These are phyloP conservation scores for Gymnoscelis rufifasciata DNA, from an alignment of 2,888 invertebrate species.

Conservation along the genomic window DNA sequence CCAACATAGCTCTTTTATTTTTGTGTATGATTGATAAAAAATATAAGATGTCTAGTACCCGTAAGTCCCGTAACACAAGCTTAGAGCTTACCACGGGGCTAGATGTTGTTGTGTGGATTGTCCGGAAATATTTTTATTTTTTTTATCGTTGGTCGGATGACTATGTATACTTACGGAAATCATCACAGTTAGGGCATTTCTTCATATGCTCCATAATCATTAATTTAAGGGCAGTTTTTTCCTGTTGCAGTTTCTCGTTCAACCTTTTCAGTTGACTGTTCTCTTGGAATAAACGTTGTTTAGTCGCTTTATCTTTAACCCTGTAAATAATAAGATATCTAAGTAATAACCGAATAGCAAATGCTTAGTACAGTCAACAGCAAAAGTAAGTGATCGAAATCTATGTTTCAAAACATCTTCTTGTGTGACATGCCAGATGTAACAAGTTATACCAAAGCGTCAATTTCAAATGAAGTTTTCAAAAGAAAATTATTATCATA, in stretches of 20 bases:
- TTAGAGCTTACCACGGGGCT: neutral
- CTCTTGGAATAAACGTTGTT: conserved; percentile 44
- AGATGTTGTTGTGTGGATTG: neutral
- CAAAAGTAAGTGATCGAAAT: too few species aligned
- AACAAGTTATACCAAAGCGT: too few species aligned
- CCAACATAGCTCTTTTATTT: too few species aligned
- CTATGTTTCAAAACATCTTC: too few species aligned
- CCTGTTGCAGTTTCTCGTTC: conserved; percentile 48
- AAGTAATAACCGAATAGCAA: too few species aligned
- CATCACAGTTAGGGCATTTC: conserved; percentile 47
- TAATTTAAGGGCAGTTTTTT: conserved; percentile 44
- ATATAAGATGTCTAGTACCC: neutral
- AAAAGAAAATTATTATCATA: too few species aligned
- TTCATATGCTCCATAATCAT: conserved; percentile 53
- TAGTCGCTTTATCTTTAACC: conserved; percentile 54
- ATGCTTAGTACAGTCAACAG: too few species aligned
- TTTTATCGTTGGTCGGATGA: too few species aligned
- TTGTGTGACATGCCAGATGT: too few species aligned
- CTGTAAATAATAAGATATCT: conserved; percentile 41
- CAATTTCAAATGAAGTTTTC: too few species aligned
- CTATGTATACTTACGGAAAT: conserved; percentile 53
- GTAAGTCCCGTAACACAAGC: neutral
- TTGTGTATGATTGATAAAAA: too few species aligned
- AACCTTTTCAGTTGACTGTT: conserved; percentile 45
- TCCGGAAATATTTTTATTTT: neutral